Percentiles rank a stretch among this genome's conserved stretches.
These are phyloP conservation scores for Neodiprion lecontei DNA, from an alignment of 1,140 invertebrate species.

Conservation along the genomic window DNA sequence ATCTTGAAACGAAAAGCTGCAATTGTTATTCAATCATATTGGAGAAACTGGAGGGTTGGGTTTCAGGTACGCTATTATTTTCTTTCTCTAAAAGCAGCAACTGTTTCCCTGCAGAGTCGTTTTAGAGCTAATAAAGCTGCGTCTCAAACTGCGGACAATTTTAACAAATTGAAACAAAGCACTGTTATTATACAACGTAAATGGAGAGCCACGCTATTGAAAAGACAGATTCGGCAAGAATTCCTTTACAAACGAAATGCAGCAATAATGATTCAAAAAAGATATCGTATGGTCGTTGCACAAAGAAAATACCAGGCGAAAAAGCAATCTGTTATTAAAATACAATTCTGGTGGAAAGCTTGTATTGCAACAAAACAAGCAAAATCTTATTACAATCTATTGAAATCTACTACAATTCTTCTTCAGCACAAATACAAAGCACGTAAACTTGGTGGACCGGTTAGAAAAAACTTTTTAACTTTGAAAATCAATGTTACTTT, in stretches of 20 bases:
- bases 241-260: constrained; percentile 25
- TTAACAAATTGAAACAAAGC: constrained; percentile 29
- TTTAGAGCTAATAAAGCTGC: constrained; percentile 40
- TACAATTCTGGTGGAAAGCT: constrained; percentile 43
- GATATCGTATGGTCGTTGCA: constrained; percentile 31
- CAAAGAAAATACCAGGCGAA: constrained; percentile 29
- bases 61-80: constrained; percentile 39
- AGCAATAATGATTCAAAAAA: constrained; percentile 35
- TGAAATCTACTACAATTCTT: constrained; percentile 44
- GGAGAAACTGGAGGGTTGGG: constrained; percentile 32
- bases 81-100: constrained; percentile 37
- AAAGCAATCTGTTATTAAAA: constrained; percentile 35
- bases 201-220: constrained; percentile 39
- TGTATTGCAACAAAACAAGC: constrained; percentile 27
- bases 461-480: constrained; percentile 45
- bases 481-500: constrained; percentile 46
- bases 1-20: constrained; percentile 33
- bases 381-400: constrained; percentile 35
- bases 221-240: constrained; percentile 15
- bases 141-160: constrained; percentile 24
- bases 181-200: constrained; percentile 38
- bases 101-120: constrained; percentile 47
- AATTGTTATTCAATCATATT: constrained; percentile 46
- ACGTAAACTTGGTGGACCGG: constrained; percentile 43
- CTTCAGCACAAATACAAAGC: constrained; percentile 48